phyloP scores from a whole-genome alignment of 1,140 invertebrate species.

The Trichonephila clavata region DNA sequence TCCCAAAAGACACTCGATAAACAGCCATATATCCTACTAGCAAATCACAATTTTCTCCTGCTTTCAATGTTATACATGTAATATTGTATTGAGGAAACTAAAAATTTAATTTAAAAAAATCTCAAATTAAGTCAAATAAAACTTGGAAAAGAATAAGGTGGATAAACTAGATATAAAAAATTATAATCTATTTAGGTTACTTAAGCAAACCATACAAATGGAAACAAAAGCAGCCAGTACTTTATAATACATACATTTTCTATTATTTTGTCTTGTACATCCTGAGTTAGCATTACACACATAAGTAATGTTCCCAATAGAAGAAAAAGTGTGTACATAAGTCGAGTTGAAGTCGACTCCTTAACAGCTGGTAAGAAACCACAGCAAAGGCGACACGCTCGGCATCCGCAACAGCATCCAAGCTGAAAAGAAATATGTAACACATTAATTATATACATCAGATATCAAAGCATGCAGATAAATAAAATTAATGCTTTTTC shows the following conservation, averaged over 20 bases:
- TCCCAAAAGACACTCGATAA: slow-evolving; percentile 81
- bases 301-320: slow-evolving; percentile 81
- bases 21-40: slow-evolving; percentile 82
- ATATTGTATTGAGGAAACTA: slow-evolving; percentile 81
- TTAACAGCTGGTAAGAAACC: slow-evolving; percentile 80
- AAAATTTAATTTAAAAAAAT: slow-evolving; percentile 61
- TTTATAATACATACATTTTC: slow-evolving; percentile 80
- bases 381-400: slow-evolving; percentile 82
- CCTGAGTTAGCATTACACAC: slow-evolving; percentile 82
- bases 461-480: no score
- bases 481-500: no score
- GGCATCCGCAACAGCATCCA: slow-evolving; percentile 82
- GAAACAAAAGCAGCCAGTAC: no score
- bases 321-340: slow-evolving; percentile 82
- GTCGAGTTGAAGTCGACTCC: slow-evolving; percentile 82
- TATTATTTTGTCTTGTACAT: slow-evolving; percentile 80
- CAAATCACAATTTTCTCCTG: slow-evolving; percentile 81
- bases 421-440: slow-evolving; percentile 79
- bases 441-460: no score
- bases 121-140: no score
- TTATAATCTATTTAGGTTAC: no score
- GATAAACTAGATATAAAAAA: no score
- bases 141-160: no score
- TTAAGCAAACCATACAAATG: no score
- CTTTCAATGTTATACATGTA: slow-evolving; percentile 80